These are phyloP conservation scores for Syritta pipiens DNA, from an alignment of 2,888 invertebrate species.

Conservation along the genomic window DNA sequence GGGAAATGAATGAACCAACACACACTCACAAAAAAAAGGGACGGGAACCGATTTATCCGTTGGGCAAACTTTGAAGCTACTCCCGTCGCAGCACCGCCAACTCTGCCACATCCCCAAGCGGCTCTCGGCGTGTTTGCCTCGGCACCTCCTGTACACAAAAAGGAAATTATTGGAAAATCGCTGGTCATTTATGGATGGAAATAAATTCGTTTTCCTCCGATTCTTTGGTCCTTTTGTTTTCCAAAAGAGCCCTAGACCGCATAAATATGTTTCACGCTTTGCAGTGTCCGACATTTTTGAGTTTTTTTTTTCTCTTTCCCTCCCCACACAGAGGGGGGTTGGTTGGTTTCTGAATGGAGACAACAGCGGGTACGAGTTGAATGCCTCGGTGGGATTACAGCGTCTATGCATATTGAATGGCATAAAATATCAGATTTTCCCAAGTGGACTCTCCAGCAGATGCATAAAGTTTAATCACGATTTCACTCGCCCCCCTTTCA, in stretches of 20 bases:
- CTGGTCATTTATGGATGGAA: constrained; percentile 60
- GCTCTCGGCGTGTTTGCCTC: background rate
- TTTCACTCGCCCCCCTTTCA: background rate
- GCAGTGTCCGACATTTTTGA: constrained; percentile 35
- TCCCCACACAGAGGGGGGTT: background rate
- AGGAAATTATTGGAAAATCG: constrained; percentile 64
- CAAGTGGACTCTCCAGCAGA: constrained; percentile 37
- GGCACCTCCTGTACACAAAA: constrained; percentile 4
- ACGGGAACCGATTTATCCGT: constrained; percentile 40
- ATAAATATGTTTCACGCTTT: constrained; percentile 60
- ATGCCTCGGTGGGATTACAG: constrained; percentile 4
- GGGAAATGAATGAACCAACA: too few relatives aligned
- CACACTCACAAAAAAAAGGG: background rate
- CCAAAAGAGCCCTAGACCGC: constrained; percentile 40
- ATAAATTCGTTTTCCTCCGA: constrained; percentile 54
- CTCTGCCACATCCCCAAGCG: background rate
- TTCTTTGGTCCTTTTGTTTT: constrained; percentile 30
- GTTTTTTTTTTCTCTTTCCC: background rate
- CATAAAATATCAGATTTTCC: constrained; percentile 53
- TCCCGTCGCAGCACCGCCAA: constrained; percentile 3
- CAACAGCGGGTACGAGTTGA: background rate
- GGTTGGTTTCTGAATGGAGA: background rate
- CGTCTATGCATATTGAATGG: constrained; percentile 37
- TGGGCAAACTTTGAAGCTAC: constrained; percentile 38
- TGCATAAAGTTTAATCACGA: constrained; percentile 59